Conservation (phyloP, 2,797 vertebrate genomes). For the Fratercula arctica region DNA sequence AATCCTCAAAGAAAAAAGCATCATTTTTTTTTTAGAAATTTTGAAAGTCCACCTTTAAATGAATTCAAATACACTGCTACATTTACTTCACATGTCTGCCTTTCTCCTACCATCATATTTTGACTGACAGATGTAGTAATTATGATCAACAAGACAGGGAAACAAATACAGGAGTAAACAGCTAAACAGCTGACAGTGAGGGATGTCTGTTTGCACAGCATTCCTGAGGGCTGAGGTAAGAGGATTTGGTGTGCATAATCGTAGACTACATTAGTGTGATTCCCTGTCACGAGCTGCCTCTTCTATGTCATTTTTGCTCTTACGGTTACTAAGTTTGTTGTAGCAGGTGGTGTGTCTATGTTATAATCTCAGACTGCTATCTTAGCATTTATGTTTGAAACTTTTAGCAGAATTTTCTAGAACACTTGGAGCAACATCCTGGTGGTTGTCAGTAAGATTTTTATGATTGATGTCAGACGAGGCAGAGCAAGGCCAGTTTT, state of each 20-base stretch:
- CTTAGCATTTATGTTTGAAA: background rate
- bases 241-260: background rate
- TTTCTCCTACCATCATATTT: background rate
- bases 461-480: background rate
- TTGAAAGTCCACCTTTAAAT: background rate
- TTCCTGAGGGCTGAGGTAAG: background rate
- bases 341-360: background rate
- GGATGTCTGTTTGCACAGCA: background rate
- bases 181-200: background rate
- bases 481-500: background rate
- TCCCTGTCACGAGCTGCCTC: background rate
- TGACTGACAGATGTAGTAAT: background rate
- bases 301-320: background rate
- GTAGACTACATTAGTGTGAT: background rate
- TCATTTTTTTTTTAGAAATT: background rate
- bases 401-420: background rate
- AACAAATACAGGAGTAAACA: background rate
- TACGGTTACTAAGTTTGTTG: background rate
- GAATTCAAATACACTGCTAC: background rate
- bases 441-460: background rate
- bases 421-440: background rate
- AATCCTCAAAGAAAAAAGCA: background rate
- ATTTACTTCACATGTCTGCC: background rate
- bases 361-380: background rate
- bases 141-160: background rate